Evolutionary conservation across 2,888 invertebrate species (phyloP).

Genomic region (Caenorhabditis afra): DNA sequence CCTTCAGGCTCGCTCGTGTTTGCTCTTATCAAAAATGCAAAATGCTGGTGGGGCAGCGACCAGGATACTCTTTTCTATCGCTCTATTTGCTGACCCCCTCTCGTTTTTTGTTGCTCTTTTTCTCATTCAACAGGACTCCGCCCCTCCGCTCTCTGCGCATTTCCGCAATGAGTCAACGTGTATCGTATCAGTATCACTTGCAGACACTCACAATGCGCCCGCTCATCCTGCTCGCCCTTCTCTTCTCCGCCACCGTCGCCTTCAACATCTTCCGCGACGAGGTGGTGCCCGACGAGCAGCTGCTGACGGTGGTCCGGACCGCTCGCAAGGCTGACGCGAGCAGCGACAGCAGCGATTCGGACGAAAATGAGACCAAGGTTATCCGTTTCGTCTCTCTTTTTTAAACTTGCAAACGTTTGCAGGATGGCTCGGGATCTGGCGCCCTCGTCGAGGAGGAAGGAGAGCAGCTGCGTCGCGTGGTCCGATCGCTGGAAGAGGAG

Average conservation of each 20-base stretch:
- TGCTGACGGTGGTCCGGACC: constrained; percentile 28
- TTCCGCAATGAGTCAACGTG: constrained; percentile 32
- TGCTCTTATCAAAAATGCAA: constrained; percentile 50
- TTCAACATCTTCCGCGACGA: constrained; percentile 54
- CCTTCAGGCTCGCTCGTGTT: constrained; percentile 18
- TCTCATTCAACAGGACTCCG: neutral
- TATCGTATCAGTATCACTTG: constrained; percentile 29
- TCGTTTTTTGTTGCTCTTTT: constrained; percentile 19
- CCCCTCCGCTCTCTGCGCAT: constrained; percentile 16
- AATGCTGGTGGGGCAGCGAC: constrained; percentile 14
- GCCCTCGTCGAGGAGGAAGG: constrained; percentile 11
- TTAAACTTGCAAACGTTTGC: neutral
- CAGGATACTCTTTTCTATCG: constrained; percentile 18
- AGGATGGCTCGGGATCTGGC: constrained; percentile 59
- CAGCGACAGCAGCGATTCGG: constrained; percentile 39
- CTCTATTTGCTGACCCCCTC: constrained; percentile 50
- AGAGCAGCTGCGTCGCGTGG: constrained; percentile 47
- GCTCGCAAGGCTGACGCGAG: constrained; percentile 29
- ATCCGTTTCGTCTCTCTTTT: too few species aligned
- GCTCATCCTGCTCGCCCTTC: constrained; percentile 50
- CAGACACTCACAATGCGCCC: constrained; percentile 37
- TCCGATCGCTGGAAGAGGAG: constrained; percentile 35
- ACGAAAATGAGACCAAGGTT: constrained; percentile 45
- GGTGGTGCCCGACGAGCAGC: constrained; percentile 41
- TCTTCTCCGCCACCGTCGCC: constrained; percentile 48